These are phyloP conservation scores for Spea hammondii DNA, from an alignment of 2,797 vertebrate genomes.

Conservation along the genomic window DNA sequence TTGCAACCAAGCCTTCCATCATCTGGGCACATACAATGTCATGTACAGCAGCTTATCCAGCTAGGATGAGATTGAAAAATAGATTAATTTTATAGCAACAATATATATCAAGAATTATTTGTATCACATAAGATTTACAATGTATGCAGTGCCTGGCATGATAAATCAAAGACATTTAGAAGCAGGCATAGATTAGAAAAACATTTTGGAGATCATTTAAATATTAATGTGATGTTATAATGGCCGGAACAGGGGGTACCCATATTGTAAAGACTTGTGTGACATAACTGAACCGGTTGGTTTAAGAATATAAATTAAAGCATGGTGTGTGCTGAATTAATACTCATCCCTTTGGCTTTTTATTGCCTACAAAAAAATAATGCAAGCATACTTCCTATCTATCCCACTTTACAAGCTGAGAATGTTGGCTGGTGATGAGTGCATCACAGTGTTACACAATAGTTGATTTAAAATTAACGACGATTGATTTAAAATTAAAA, in stretches of 20 bases:
- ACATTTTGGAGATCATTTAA: neutral
- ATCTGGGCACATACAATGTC: neutral
- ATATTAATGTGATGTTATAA: conserved; percentile 4
- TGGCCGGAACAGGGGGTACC: neutral
- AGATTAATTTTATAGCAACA: conserved; percentile 1
- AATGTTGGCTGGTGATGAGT: too few species aligned
- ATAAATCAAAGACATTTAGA: neutral
- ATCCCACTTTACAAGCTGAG: too few species aligned
- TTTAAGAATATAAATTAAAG: neutral
- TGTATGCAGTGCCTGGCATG: neutral
- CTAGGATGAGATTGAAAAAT: conserved; percentile 12
- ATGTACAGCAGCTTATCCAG: neutral
- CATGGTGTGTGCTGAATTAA: neutral
- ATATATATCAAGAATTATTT: conserved; percentile 5
- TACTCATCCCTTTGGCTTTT: neutral
- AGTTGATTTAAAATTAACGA: too few species aligned
- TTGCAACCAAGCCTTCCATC: neutral
- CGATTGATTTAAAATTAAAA: too few species aligned
- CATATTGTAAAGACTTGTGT: too few species aligned
- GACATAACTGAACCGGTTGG: neutral
- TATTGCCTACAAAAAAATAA: neutral
- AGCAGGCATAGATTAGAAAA: neutral
- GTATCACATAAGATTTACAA: conserved; percentile 12
- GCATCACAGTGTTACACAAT: too few species aligned
- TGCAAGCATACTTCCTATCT: too few species aligned